Evolutionary conservation across 2,113 vertebrate species (phyloP), one percentile per base, ranked within the genome.

Genomic region (Tympanuchus pallidicinctus): DNA sequence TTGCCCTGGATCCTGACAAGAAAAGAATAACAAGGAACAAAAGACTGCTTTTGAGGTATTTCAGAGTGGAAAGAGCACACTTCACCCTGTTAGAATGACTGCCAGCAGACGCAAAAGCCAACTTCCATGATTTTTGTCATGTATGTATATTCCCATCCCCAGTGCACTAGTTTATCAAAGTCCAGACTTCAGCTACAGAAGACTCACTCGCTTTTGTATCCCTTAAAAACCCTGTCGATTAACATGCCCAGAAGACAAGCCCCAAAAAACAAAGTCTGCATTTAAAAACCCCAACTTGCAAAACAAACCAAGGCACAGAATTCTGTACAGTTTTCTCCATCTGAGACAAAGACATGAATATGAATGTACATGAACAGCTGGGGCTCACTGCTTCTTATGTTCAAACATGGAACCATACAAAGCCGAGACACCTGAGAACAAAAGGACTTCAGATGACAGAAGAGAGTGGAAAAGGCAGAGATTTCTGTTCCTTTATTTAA

Each of bases 121-220:
- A 24, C 9, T 22, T 40, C 7, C 25, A n/a, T 27, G 7, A 32
- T 80, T 90, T 42, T 75, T 32, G 47, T 61, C 43, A 80, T 9
- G 65, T 40, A 47, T 0, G 8, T 11, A 63, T 21, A 42, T 63
- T 89, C n/a, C 63, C 48, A 69, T 61, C 88, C 63, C 16, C 50
- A 43, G 28, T 15, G 38, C 34, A 86, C 38, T 74, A 63, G 5
- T 80, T 89, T 20, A 56, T 27, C 32, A 16, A 71, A 75, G 40
- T 15, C 3, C 6, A 57, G 28, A 63, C 59, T 88, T 66, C 10
- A 80, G 32, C 72, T 57, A 56, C 8, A 52, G 6, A 43, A 60
- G 18, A 72, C 2, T 2, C 4, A 8, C 24, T 20, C 3, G 18
- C n/a, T 17, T 36, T 32, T 2, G 0, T 22, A 24, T 2, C 8